Conservation (phyloP, 2,888 invertebrate genomes). For the Drosophila anceps region DNA sequence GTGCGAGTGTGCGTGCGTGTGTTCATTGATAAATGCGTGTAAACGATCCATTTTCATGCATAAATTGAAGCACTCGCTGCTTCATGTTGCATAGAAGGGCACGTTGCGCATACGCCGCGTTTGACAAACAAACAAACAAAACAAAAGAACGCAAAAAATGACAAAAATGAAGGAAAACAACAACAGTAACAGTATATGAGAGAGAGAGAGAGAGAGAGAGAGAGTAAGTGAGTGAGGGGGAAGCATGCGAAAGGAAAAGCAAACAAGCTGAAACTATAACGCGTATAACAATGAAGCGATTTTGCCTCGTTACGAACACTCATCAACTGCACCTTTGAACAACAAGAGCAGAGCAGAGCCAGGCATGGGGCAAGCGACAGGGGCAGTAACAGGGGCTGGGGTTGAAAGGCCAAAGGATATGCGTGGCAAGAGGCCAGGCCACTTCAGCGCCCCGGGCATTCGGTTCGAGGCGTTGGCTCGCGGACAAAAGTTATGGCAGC, state of each 20-base stretch:
- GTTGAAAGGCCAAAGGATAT: conserved; percentile 12
- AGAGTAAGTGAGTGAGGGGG: not conserved
- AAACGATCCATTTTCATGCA: conserved; percentile 65
- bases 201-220: not conserved
- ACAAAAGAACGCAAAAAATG: conserved; percentile 40
- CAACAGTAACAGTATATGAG: conserved; percentile 7
- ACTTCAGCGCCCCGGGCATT: conserved; percentile 46
- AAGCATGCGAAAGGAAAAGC: conserved; percentile 22
- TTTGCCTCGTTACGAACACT: conserved; percentile 81
- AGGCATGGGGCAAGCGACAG: too few relatives aligned
- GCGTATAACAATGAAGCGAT: conserved; percentile 80
- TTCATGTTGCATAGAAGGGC: conserved; percentile 45
- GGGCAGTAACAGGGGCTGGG: not conserved
- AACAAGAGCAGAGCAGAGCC: conserved; percentile 32
- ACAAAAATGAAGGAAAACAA: not conserved
- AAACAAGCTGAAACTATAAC: conserved; percentile 60
- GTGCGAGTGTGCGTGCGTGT: conserved; percentile 23
- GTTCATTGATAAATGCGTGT: conserved; percentile 67
- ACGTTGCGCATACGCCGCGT: conserved; percentile 75
- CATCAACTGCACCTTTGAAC: conserved; percentile 82
- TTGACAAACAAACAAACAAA: conserved; percentile 67
- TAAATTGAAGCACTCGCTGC: conserved; percentile 49
- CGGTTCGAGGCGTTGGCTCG: conserved; percentile 65
- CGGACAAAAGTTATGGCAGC: conserved; percentile 80
- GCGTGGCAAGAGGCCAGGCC: conserved; percentile 33